Conservation (phyloP, 2,113 vertebrate genomes). For the Malaclemys terrapin region DNA sequence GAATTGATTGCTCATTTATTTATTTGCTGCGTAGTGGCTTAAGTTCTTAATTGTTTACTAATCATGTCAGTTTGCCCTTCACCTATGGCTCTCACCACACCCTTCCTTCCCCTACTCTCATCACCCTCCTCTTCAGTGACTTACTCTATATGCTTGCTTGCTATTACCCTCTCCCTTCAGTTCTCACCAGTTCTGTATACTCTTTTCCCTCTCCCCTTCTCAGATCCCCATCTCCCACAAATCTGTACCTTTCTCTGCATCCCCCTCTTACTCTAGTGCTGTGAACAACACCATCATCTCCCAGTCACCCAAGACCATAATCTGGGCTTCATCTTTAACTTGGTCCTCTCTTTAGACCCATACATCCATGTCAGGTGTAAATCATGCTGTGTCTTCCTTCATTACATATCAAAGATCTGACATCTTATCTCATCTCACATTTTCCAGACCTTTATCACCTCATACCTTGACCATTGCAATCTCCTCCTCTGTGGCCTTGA, state of each 20-base stretch:
- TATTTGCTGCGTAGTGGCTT: not conserved
- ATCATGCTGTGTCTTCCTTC: not conserved
- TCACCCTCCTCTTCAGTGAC: not conserved
- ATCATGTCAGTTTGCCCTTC: not conserved
- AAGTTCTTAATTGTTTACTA: not conserved
- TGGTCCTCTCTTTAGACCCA: not conserved
- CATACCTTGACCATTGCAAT: not conserved
- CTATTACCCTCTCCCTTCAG: not conserved
- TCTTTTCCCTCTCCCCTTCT: not conserved
- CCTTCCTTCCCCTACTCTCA: not conserved
- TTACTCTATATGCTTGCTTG: not conserved
- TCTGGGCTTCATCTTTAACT: not conserved
- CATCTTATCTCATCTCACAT: not conserved
- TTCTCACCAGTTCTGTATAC: not conserved
- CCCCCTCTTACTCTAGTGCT: not conserved
- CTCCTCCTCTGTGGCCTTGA: not conserved
- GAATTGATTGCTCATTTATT: not conserved
- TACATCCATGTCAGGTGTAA: not conserved
- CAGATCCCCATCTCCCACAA: not conserved
- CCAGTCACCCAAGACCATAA: rapidly evolving
- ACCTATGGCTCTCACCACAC: not conserved
- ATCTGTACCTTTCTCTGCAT: not conserved
- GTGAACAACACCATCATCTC: rapidly evolving
- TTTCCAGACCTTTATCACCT: not conserved
- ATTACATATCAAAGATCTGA: not conserved